Percentiles rank a stretch among this genome's conserved stretches.
Evolutionary conservation across 2,113 vertebrate genomes (phyloP).

Genomic region (Ranitomeya imitator): DNA sequence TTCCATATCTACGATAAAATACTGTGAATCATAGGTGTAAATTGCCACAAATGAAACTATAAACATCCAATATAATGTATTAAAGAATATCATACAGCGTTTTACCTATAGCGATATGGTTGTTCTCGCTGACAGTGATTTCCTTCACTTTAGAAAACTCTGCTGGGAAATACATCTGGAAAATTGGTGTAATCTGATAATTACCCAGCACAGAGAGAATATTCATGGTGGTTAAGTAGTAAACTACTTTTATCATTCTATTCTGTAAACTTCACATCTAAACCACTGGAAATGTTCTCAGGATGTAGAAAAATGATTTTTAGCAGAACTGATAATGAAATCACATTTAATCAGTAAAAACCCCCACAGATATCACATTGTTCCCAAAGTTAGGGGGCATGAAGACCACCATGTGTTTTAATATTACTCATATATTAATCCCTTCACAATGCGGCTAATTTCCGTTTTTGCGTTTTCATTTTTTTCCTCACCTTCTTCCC

Average conservation of each 20-base stretch:
- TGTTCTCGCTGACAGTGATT: neutral
- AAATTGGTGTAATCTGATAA: slow-evolving; percentile 10
- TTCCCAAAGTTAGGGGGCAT: too few species aligned
- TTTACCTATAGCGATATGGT: neutral
- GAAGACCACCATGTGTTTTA: too few species aligned
- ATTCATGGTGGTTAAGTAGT: neutral
- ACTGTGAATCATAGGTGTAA: neutral
- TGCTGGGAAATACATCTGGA: neutral
- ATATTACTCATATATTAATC: too few species aligned
- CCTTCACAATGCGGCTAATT: too few species aligned
- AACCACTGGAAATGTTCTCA: neutral
- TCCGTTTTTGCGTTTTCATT: too few species aligned
- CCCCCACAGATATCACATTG: too few species aligned
- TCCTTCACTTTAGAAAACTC: neutral
- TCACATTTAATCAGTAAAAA: too few species aligned
- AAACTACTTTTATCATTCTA: neutral
- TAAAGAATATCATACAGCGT: neutral
- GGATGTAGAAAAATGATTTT: neutral
- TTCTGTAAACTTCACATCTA: neutral
- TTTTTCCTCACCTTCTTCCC: too few species aligned
- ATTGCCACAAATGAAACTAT: neutral
- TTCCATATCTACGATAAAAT: neutral
- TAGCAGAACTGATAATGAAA: too few species aligned
- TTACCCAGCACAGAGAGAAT: neutral
- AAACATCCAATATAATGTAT: neutral